Evolutionary conservation across 2,888 invertebrate genomes (phyloP), one percentile per base, ranked within the genome.

Genomic region (Lamellibrachia satsuma): DNA sequence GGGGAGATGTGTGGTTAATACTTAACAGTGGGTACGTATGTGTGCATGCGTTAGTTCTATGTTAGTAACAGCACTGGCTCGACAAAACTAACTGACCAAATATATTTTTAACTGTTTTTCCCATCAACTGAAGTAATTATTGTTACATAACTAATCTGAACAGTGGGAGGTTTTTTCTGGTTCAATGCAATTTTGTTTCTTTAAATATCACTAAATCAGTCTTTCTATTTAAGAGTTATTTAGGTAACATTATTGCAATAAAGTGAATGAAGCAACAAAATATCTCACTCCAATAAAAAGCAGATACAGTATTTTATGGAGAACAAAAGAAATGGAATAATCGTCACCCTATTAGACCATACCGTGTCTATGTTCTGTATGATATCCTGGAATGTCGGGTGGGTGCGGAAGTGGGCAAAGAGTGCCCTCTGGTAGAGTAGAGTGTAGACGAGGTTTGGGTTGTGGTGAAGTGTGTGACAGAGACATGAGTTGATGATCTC

Each of bases 401-500:
- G 98, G 92, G 98, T 98, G 95, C 98, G 97, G 96, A 96, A 96
- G 93, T 95, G 95, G 95, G 98, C 98, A 97, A 99, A 99, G 92
- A 99, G 97, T 94, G 98, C 98, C 55, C 95, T 95, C 94, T 99
- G 99, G 96, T 99, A 99, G 60, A 99, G 97, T 95, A 99, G 97
- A 0, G 99, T 98, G 96, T 99, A 99, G 91, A 99, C 98, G 94
- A 99, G 97, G 97, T 99, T 98, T 7, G 98, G 97, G 97, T 98
- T 98, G 97, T 98, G 97, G 94, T 98, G 97, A 94, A 99, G 97
- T 95, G 98, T 98, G 96, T 98, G 98, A 0, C 98, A 98, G 92
- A 99, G 97, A 96, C 98, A 98, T 57, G 99, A 99, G 97, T 99
- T 99, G 94, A 99, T 97, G 93, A 99, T 99, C 97, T 99, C 99